Percentiles rank a stretch among this genome's conserved stretches.
Evolutionary conservation across 2,888 invertebrate species (phyloP).

Genomic region (Leptopterna dolabrata): DNA sequence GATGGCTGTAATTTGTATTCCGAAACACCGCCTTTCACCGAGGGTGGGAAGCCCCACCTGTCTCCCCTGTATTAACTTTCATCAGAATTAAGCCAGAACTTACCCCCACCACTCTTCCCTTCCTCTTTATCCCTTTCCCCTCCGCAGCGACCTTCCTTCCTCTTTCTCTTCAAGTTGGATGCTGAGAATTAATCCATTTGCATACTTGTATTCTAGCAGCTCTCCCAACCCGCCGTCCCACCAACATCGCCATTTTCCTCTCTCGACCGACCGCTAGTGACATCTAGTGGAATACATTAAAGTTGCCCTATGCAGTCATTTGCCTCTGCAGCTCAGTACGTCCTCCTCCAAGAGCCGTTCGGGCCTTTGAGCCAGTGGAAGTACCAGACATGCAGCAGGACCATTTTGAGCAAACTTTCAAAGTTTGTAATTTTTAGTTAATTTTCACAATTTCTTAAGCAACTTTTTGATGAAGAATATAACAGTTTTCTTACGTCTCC

Average conservation of each 20-base stretch:
- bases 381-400: too few relatives aligned
- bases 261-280: constrained; percentile 1
- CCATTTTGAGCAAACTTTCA: too few relatives aligned
- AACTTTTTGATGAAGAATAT: too few relatives aligned
- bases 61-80: constrained; percentile 56
- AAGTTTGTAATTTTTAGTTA: too few relatives aligned
- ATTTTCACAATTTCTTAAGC: too few relatives aligned
- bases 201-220: constrained; percentile 53
- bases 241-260: not conserved
- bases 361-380: not conserved
- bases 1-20: constrained; percentile 55
- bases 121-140: not conserved
- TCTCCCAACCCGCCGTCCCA: not conserved
- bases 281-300: constrained; percentile 50
- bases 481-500: too few relatives aligned
- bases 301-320: constrained; percentile 20
- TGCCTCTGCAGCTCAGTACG: constrained; percentile 19
- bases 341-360: not conserved
- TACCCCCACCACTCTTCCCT: constrained; percentile 9
- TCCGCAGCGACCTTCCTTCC: not conserved
- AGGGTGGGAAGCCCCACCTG: constrained; percentile 49
- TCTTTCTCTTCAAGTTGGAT: constrained; percentile 49
- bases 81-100: constrained; percentile 54
- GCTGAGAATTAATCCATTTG: constrained; percentile 55
- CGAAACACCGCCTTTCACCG: constrained; percentile 50